Base-by-base conservation (phyloP, 2,797 vertebrate species). In the Malacoraja senta region DNA sequence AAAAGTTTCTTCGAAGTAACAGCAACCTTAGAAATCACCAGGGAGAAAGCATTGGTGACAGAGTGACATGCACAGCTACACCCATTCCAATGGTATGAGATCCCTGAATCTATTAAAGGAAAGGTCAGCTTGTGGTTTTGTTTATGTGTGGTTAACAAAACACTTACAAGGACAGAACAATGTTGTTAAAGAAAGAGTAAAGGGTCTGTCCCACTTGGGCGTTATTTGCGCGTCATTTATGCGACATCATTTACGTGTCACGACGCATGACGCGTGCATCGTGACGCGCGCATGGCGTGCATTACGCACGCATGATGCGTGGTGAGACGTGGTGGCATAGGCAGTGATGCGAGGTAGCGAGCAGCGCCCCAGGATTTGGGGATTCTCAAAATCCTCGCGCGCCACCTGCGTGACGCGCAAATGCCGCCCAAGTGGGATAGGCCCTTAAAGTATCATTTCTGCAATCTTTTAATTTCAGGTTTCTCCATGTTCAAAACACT, bases 41-140 rank as follows among this genome's bases (percentile, higher is more conserved):
- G 58, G 58, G 29, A 8, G 58, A n/a, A 63, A 61, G 12, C 26
- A 8, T 63, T 61, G 26, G 26, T 29, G 15, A 86, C 29, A 61
- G 29, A 86, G 29, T 86, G 58, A 86, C 80, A 58, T 63, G 58
- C 35, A 72, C 65, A 91, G 88, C 35, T 91, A 71, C n/a, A 10
- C n/a, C 12, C 77, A 29, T 29, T 79, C 29, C 77, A 81, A 91
- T 71, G 35, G 21, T 26, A 38, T 8, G 68, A 24, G 8, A 72
- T 72, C 19, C 38, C 35, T 13, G 35, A 91, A 38, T 38, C 63
- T 91, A 72, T 91, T 71, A 72, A 91, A 44, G 21, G 88, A 91
- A 91, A 72, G 68, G 35, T 72, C 32, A 44, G 88, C 19, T 91
- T 91, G 44, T 71, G 38, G 35, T 91, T 68, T 63, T 86, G 83